phyloP scores from a whole-genome alignment of 2,113 vertebrate species.

The Xiphorhynchus elegans region DNA sequence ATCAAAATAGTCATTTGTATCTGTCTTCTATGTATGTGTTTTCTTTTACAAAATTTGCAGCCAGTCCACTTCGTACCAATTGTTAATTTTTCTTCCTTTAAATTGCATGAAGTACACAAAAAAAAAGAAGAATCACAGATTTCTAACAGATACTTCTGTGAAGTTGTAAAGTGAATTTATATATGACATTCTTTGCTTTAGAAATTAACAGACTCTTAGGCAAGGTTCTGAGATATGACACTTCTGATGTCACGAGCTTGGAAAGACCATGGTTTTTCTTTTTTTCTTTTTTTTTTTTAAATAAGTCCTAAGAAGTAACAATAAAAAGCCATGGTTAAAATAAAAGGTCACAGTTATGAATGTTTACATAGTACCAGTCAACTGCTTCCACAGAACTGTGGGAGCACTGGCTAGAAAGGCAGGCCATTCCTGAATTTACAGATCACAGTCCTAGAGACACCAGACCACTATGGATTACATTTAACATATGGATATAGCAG shows the following conservation, averaged over 20 bases:
- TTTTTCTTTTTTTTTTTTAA: neutral
- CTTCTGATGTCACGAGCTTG: neutral
- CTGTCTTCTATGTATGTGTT: neutral
- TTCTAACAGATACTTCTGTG: neutral
- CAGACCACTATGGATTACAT: neutral
- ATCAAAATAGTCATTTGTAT: neutral
- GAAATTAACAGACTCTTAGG: neutral
- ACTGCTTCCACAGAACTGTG: neutral
- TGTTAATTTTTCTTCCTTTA: neutral
- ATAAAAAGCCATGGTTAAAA: neutral
- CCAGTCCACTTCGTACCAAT: neutral
- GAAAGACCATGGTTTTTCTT: neutral
- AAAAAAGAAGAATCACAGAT: neutral
- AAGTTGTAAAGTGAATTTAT: neutral
- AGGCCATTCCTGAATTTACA: neutral
- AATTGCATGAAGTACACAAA: neutral
- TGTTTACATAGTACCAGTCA: neutral
- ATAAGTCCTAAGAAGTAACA: neutral
- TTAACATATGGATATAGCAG: fast-evolving
- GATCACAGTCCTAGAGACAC: neutral
- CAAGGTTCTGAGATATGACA: fast-evolving
- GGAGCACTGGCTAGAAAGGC: neutral
- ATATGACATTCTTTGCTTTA: neutral
- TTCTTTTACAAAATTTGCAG: neutral
- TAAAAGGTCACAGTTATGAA: neutral